A percentile compares a stretch with the other conserved stretches of the same genome.
Conservation (phyloP, 2,797 vertebrate genomes). For the Myripristis murdjan region DNA sequence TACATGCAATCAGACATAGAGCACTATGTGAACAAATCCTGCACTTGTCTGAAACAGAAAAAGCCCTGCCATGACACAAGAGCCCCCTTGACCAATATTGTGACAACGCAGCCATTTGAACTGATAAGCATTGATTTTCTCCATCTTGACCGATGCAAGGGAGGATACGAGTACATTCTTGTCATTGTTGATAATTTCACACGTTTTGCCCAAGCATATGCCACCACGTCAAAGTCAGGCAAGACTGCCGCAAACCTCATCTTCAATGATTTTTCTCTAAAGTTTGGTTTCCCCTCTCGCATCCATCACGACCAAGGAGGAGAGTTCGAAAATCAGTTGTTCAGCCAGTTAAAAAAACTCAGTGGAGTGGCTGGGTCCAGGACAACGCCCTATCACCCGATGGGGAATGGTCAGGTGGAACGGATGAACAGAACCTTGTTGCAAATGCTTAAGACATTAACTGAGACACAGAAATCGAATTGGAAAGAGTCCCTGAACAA, state of each 20-base stretch:
- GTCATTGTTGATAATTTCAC: too few species aligned
- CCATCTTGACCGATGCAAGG: not conserved
- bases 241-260: too few species aligned
- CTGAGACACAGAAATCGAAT: constrained; percentile 14
- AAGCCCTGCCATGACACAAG: not conserved
- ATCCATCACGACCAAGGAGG: not conserved
- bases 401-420: constrained; percentile 35
- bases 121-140: constrained; percentile 17
- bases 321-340: constrained; percentile 6
- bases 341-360: not conserved
- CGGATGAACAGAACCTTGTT: constrained; percentile 22
- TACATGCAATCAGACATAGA: constrained; percentile 11
- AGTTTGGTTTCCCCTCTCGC: not conserved
- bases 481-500: constrained; percentile 31
- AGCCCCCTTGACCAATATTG: too few species aligned
- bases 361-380: not conserved
- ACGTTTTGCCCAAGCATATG: too few species aligned
- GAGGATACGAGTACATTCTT: too few species aligned
- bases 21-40: not conserved
- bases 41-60: constrained; percentile 17
- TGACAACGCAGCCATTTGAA: constrained; percentile 9
- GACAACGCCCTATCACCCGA: constrained; percentile 31
- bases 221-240: too few species aligned
- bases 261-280: not conserved
- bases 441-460: constrained; percentile 40